Evolutionary conservation across 1,140 invertebrate genomes (phyloP).

Genomic region (Drosophila navojoa): DNA sequence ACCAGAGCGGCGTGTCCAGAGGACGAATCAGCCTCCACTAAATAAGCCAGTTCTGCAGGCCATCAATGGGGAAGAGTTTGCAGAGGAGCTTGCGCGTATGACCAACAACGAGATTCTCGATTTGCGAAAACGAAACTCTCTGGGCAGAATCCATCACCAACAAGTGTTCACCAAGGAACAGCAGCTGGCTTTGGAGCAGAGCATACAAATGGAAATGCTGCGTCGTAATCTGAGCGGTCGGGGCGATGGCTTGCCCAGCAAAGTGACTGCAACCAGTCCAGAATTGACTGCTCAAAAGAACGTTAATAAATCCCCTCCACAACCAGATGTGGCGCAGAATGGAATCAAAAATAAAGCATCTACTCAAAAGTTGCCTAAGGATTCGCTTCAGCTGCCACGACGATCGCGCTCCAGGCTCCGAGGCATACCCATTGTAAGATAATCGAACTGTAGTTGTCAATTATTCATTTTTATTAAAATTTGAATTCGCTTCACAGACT

Average conservation of each 20-base stretch:
- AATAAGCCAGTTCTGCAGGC: constrained; percentile 63
- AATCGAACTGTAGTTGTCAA: neutral
- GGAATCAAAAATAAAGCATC: neutral
- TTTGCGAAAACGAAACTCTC: constrained; percentile 71
- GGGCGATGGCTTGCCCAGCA: neutral
- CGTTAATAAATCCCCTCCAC: neutral
- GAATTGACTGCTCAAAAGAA: neutral
- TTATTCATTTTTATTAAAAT: neutral
- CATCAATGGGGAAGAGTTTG: constrained; percentile 73
- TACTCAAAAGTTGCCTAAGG: neutral
- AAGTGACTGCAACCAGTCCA: neutral
- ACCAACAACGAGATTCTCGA: constrained; percentile 73
- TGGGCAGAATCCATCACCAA: constrained; percentile 26
- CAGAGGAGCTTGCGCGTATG: constrained; percentile 60
- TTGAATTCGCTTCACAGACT: constrained; percentile 27
- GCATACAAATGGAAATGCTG: constrained; percentile 52
- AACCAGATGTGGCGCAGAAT: neutral
- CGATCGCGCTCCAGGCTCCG: neutral
- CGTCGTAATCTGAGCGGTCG: constrained; percentile 36
- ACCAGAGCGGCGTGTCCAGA: neutral
- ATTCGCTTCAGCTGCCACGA: no score
- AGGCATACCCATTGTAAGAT: constrained; percentile 21
- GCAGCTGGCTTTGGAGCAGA: constrained; percentile 40
- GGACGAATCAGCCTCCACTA: constrained; percentile 7
- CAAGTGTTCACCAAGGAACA: constrained; percentile 13